phyloP scores from a whole-genome alignment of 2,888 invertebrate genomes.

The Tenthredo mesomela region DNA sequence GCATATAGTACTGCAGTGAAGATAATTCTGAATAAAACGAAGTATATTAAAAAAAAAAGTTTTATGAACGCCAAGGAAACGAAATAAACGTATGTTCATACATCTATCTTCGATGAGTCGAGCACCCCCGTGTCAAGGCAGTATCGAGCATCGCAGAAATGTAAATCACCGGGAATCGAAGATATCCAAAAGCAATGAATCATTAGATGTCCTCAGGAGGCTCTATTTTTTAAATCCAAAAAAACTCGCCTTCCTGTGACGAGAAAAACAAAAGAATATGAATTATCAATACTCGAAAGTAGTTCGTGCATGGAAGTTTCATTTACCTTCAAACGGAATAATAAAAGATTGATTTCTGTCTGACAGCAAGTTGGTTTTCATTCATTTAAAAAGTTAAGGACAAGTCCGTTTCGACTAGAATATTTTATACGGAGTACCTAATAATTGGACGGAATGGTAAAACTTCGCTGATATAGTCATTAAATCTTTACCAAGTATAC shows the following conservation, averaged over 20 bases:
- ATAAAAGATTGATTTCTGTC: background rate
- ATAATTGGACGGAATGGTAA: background rate
- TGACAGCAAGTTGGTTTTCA: background rate
- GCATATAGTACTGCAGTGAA: conserved; percentile 15
- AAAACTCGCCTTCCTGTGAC: background rate
- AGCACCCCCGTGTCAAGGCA: background rate
- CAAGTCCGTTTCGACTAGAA: background rate
- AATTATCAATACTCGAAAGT: background rate
- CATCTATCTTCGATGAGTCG: background rate
- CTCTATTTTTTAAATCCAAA: background rate
- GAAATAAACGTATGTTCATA: background rate
- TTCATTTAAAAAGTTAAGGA: background rate
- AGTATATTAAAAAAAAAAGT: background rate
- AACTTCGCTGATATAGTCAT: background rate
- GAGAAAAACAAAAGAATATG: background rate
- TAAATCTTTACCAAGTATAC: conserved; percentile 12
- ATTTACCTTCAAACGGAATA: background rate
- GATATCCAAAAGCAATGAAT: background rate
- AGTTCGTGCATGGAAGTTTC: background rate
- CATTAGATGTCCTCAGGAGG: background rate
- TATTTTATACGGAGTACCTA: background rate
- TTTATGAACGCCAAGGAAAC: background rate
- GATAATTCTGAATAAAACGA: conserved; percentile 21
- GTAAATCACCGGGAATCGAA: background rate
- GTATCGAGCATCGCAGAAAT: background rate